phyloP scores from a whole-genome alignment of 2,888 invertebrate species.

The Melipona bicolor region DNA sequence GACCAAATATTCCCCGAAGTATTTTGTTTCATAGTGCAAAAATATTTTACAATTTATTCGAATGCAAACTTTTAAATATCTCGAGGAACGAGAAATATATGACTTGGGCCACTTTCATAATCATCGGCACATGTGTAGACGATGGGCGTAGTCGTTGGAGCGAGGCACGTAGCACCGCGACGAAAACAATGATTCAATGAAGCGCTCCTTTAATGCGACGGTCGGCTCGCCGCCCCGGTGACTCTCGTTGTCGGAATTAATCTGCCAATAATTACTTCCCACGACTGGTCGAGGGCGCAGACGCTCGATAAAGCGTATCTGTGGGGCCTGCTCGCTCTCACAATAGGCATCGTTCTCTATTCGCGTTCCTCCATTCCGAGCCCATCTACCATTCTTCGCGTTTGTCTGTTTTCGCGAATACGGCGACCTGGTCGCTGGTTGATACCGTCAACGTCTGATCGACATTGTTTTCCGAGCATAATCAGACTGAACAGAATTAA shows the following conservation, averaged over 20 bases:
- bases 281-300: constrained; percentile 33
- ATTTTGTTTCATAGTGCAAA: no score
- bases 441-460: not conserved
- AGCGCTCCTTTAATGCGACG: constrained; percentile 19
- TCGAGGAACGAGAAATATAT: no score
- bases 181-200: constrained; percentile 39
- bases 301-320: constrained; percentile 40
- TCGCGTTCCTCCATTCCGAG: constrained; percentile 16
- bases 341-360: constrained; percentile 29
- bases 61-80: no score
- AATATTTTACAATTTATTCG: no score
- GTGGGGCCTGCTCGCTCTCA: constrained; percentile 6
- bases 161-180: not conserved
- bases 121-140: no score
- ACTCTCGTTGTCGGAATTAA: constrained; percentile 60
- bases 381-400: constrained; percentile 9
- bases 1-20: no score
- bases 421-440: not conserved
- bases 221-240: constrained; percentile 28
- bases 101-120: no score
- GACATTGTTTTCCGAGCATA: not conserved
- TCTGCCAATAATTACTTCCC: constrained; percentile 61
- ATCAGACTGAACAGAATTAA: not conserved
- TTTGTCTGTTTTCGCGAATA: constrained; percentile 14
- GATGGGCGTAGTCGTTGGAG: not conserved